Evolutionary conservation across 2,888 invertebrate genomes (phyloP).

Genomic region (Lithophane leautieri): DNA sequence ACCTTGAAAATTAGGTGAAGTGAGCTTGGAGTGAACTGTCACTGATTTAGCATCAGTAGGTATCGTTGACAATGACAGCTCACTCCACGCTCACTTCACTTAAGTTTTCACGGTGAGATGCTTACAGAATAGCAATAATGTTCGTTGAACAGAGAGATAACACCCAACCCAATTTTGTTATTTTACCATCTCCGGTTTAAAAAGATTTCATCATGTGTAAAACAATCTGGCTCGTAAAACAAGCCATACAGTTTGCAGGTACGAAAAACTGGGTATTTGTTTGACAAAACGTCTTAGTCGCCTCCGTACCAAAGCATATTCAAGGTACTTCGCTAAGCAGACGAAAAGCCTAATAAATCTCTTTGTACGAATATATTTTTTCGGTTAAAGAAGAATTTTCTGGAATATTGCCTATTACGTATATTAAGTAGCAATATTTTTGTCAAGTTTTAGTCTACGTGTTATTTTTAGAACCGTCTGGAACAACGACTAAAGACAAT

Average conservation of each 20-base stretch:
- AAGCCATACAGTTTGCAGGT: constrained; percentile 20
- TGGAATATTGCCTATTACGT: constrained; percentile 30
- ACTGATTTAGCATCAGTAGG: too few species aligned
- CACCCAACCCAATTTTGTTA: background rate
- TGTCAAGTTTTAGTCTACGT: constrained; percentile 2
- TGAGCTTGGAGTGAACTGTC: too few species aligned
- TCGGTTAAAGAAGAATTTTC: constrained; percentile 24
- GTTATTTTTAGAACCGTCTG: constrained; percentile 13
- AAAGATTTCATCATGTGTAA: background rate
- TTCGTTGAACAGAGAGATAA: too few species aligned
- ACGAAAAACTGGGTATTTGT: constrained; percentile 28
- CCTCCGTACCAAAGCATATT: constrained; percentile 18
- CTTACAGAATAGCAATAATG: too few species aligned
- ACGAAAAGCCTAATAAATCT: constrained; percentile 50
- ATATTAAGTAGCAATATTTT: constrained; percentile 17
- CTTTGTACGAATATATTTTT: constrained; percentile 35
- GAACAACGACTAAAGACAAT: constrained; percentile 10
- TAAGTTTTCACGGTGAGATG: too few species aligned
- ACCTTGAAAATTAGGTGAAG: too few species aligned
- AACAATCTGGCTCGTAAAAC: constrained; percentile 32
- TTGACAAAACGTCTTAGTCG: constrained; percentile 2
- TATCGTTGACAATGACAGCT: too few species aligned
- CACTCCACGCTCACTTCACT: too few species aligned
- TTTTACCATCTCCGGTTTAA: background rate
- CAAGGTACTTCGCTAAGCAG: constrained; percentile 24